Base-by-base conservation (phyloP, 2,797 vertebrate genomes). In the Meriones psammophilus region DNA sequence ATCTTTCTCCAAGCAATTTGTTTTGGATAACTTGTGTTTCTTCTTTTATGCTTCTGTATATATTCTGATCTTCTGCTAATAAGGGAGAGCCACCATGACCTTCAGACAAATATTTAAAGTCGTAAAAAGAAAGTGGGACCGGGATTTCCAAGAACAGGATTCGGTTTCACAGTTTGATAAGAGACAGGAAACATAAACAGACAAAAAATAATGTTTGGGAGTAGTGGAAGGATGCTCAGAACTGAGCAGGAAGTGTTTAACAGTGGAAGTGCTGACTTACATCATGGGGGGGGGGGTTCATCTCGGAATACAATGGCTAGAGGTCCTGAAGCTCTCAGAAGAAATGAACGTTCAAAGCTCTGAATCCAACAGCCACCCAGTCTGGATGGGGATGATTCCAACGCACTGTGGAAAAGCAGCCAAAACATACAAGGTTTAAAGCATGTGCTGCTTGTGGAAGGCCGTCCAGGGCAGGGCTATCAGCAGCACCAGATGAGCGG, bases 401-500 rank as follows among this genome's bases (percentile, higher is more conserved):
- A 77, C 12, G 2, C 36, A 7, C 18, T 0, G 0, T 54, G 39
- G 8, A 56, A 92, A 93, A 93, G 17, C 26, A 84, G 6, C 20
- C 76, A 74, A 36, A 7, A 78, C n/a, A 79, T 8, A 60, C 36
- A 64, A 5, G 8, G 77, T 58, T 30, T 58, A 60, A 78, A 50
- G 24, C 14, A 7, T 0, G 1, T 0, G 1, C 17, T 56, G 50
- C 60, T 91, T 8, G 3, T 8, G 30, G 64, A 39, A 64, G 46
- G 8, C 36, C 0, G 0, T 69, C 26, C 86, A 12, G 42, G 64
- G 39, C 88, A n/a, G 68, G n/a, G 58, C 92, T 97, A 95, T 97
- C 96, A 88, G 58, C 77, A 46, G 62, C 42, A 58, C 93, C 97
- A 97, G 77, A 93, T 22, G 33, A 56, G 58, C 13, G 26, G 56